Conservation (phyloP, 2,113 vertebrate species). For the Gambusia affinis region DNA sequence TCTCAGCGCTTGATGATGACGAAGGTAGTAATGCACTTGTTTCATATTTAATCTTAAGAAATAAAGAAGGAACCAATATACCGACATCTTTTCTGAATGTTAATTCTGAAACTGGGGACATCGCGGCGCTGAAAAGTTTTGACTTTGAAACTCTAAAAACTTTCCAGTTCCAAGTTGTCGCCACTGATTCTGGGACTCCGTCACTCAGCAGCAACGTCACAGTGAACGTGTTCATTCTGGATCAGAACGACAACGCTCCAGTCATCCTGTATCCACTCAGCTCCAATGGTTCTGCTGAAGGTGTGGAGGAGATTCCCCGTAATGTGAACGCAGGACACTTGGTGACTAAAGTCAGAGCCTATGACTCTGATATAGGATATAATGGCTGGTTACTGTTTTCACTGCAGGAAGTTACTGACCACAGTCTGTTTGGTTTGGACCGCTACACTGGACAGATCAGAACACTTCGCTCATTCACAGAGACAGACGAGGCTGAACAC, state of each 20-base stretch:
- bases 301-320: slow-evolving; percentile 18
- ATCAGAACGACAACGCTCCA: slow-evolving; percentile 19
- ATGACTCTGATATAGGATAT: too few relatives aligned
- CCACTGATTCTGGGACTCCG: not conserved
- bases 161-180: slow-evolving; percentile 55
- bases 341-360: too few relatives aligned
- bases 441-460: too few relatives aligned
- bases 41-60: slow-evolving; percentile 47
- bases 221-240: slow-evolving; percentile 19
- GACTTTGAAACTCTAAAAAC: slow-evolving; percentile 62
- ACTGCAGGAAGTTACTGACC: too few relatives aligned
- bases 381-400: too few relatives aligned
- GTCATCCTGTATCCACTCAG: slow-evolving; percentile 18
- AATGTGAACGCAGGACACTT: slow-evolving; percentile 8
- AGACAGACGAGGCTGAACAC: too few relatives aligned
- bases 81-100: slow-evolving; percentile 51
- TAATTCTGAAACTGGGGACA: slow-evolving; percentile 55
- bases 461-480: too few relatives aligned
- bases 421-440: too few relatives aligned
- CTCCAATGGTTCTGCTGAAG: slow-evolving; percentile 20
- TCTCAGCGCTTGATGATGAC: slow-evolving; percentile 58
- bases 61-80: not conserved
- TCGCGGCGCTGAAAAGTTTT: slow-evolving; percentile 52
- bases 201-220: slow-evolving; percentile 7
- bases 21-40: slow-evolving; percentile 52